Percentiles rank a stretch among this genome's conserved stretches.
These are phyloP conservation scores for Drosophila koepferae DNA, from an alignment of 2,888 invertebrate genomes.

Conservation along the genomic window DNA sequence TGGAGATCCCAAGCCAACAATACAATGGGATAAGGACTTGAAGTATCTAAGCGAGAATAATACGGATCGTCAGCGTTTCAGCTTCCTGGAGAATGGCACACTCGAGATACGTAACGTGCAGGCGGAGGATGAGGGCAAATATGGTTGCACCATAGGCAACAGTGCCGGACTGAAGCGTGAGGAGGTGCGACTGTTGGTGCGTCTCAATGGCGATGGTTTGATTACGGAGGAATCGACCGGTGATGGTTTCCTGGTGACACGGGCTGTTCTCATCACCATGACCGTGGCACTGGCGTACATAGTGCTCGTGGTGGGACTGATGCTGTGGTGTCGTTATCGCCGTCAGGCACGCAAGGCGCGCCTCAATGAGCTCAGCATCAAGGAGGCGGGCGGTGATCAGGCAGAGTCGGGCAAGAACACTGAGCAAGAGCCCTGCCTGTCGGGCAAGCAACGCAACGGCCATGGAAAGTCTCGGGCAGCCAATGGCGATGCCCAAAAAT, in stretches of 20 bases:
- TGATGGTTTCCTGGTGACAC: slow-evolving; percentile 92
- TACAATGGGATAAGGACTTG: slow-evolving; percentile 96
- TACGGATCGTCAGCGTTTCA: slow-evolving; percentile 86
- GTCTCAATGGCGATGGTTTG: slow-evolving; percentile 87
- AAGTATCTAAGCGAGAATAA: slow-evolving; percentile 86
- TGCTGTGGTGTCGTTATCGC: slow-evolving; percentile 95
- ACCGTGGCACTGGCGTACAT: slow-evolving; percentile 97
- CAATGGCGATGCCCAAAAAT: slow-evolving; percentile 87
- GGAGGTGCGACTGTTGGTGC: slow-evolving; percentile 91
- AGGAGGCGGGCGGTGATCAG: slow-evolving; percentile 86
- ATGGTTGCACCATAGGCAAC: slow-evolving; percentile 98
- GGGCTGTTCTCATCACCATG: slow-evolving; percentile 96
- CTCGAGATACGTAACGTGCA: slow-evolving; percentile 91
- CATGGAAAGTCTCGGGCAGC: slow-evolving; percentile 83
- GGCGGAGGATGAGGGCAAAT: slow-evolving; percentile 92
- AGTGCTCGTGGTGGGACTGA: slow-evolving; percentile 94
- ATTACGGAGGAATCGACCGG: slow-evolving; percentile 86
- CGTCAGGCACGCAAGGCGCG: slow-evolving; percentile 87
- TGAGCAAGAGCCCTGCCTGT: slow-evolving; percentile 84
- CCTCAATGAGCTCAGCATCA: slow-evolving; percentile 86
- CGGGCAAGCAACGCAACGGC: slow-evolving; percentile 81
- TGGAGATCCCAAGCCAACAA: slow-evolving; percentile 95
- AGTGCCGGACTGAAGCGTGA: slow-evolving; percentile 94
- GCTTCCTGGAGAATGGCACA: slow-evolving; percentile 92
- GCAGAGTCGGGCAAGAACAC: slow-evolving; percentile 67